Percentiles rank a stretch among this genome's conserved stretches.
phyloP scores from a whole-genome alignment of 2,797 vertebrate species.

The Smutsia temminckii region DNA sequence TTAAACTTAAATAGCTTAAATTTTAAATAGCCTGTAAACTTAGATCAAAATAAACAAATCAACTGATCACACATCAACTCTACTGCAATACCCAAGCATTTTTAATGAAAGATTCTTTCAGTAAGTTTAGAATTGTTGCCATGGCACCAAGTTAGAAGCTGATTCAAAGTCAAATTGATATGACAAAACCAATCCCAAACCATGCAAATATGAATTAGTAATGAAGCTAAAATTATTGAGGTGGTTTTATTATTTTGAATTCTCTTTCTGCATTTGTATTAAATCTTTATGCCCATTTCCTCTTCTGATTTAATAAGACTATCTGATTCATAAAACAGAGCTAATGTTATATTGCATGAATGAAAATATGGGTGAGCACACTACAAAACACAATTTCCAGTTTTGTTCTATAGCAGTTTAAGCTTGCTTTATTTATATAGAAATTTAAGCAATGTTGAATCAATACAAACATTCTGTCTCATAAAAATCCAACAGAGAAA shows the following conservation, averaged over 20 bases:
- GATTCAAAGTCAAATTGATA: constrained; percentile 57
- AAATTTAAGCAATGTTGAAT: background rate
- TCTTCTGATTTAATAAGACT: constrained; percentile 61
- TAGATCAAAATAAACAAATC: background rate
- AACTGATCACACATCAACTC: background rate
- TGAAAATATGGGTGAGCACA: background rate
- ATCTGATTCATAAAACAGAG: constrained; percentile 28
- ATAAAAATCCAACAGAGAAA: constrained; percentile 30
- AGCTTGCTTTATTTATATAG: background rate
- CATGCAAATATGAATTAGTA: constrained; percentile 53
- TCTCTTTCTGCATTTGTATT: constrained; percentile 58
- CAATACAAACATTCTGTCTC: background rate
- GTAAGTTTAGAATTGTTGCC: constrained; percentile 32
- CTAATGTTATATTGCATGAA: constrained; percentile 13
- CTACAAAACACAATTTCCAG: background rate
- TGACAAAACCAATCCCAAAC: constrained; percentile 5
- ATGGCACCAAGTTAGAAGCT: background rate
- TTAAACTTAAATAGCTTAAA: background rate
- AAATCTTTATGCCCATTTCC: constrained; percentile 56
- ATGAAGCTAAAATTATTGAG: constrained; percentile 60
- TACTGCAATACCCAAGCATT: background rate
- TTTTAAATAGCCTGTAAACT: background rate
- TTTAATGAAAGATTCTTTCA: constrained; percentile 35
- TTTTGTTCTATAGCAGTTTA: background rate
- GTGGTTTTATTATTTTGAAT: constrained; percentile 52